Evolutionary conservation across 2,113 vertebrate species (phyloP), one percentile per base, ranked within the genome.

Genomic region (Burhinus bistriatus): DNA sequence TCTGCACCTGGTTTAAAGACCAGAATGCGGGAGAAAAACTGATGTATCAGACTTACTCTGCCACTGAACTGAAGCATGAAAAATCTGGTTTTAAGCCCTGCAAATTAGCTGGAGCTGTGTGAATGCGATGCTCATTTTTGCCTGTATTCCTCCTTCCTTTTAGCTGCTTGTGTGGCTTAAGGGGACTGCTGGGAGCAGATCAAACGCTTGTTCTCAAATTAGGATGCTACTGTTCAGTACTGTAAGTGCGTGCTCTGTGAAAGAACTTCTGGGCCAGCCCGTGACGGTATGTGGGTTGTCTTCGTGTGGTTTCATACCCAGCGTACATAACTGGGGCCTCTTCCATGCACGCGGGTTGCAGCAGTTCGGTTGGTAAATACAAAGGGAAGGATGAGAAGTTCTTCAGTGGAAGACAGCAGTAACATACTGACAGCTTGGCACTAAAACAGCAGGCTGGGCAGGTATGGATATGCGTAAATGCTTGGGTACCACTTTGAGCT

Each of bases 341-440:
- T 71, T 44, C 44, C 34, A 1, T 18, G 7, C 38, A 7, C 0
- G 1, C 3, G 26, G 23, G 9, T 26, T 61, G 27, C 26, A 73
- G 34, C 55, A 54, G 17, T 68, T 73, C 36, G 22, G 18, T 20
- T 75, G 61, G 9, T 36, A 38, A 75, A 29, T 55, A 15, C 52
- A 13, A 73, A 77, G 68, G 34, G 54, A 93, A 69, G 27, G 52
- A 6, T 51, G 40, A 5, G 12, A 40, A 78, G 22, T 59, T 81
- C 83, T 71, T 80, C 44, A 40, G 85, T 84, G 59, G 45, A 73
- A 81, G 55, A 0, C 91, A 72, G 52, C 72, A 17, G 15, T 68
- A 7, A n/a, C 0, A 2, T 44, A n/a, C 19, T 20, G 20, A 3
- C 15, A 32, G 17, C 49, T 84, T 44, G 59, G 49, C 81, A 78